Base-by-base conservation (phyloP, 2,888 invertebrate species). In the Bembecia ichneumoniformis region DNA sequence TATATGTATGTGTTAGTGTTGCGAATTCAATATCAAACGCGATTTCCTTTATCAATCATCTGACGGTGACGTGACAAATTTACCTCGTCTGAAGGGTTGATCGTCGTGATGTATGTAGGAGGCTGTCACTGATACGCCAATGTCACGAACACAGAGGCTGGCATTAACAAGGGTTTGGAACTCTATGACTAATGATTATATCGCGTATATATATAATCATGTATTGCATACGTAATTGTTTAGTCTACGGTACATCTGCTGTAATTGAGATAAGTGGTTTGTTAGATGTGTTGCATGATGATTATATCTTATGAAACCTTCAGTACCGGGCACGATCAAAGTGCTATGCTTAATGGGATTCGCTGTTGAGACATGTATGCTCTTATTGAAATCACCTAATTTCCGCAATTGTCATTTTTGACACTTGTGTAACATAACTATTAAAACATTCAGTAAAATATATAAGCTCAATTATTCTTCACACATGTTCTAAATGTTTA, bases 41-140 rank as follows among this genome's bases (percentile, higher is more conserved):
- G 55, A 54, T 64, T 56, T 58, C 62, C 64, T 62, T 63, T 68
- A 71, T 71, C 67, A 71, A 71, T 69, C 64, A 68, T 68, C 62
- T 68, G 63, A 13, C 40, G 51, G 49, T 67, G 66, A 64, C 68
- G 58, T 68, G 66, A 64, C 63, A 58, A 58, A 58, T 57, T 54
- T 52, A 52, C 53, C 49, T 54, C 50, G 45, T 47, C 48, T 48
- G 34, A 51, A 50, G 52, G 52, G 53, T 51, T 53, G 53, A 54
- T 54, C 52, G 49, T 36, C 40, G 34, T 50, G 50, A 50, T 52
- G 44, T 52, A 50, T 52, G 47, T 52, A 43, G 49, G 47, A 49
- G 16, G 48, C 49, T 48, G 50, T 50, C 60, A 53, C 48, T 57
- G 58, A 63, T 63, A 58, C 56, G 63, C 62, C 66, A 56, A 63